These are phyloP conservation scores for Coluber constrictor DNA, from an alignment of 2,797 vertebrate genomes.

Conservation along the genomic window DNA sequence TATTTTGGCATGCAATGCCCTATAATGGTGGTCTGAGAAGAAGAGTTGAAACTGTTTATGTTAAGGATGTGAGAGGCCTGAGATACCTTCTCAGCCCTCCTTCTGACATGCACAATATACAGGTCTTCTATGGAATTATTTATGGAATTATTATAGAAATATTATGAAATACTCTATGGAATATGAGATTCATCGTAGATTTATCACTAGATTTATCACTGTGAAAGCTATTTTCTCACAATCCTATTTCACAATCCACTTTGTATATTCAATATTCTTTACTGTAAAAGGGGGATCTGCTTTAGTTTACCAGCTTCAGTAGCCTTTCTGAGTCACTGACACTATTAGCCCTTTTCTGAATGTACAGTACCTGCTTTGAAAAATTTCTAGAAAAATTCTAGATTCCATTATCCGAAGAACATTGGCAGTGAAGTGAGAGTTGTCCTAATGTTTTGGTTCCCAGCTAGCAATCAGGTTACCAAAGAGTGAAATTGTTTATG, in stretches of 20 bases:
- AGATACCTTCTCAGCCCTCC: neutral
- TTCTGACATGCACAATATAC: neutral
- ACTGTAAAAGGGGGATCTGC: neutral
- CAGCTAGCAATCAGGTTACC: neutral
- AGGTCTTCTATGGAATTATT: neutral
- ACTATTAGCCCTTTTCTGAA: slow-evolving; percentile 12
- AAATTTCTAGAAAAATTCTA: slow-evolving; percentile 31
- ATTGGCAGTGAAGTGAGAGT: slow-evolving; percentile 31
- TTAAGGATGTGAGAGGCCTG: neutral
- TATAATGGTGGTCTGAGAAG: neutral
- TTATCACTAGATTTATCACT: rapidly evolving
- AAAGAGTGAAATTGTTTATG: slow-evolving; percentile 6
- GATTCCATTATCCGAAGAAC: slow-evolving; percentile 25
- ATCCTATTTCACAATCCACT: neutral
- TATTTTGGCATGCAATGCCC: neutral
- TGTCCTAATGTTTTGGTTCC: neutral
- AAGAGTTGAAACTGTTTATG: neutral
- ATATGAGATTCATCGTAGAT: neutral
- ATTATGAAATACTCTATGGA: neutral
- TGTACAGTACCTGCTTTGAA: slow-evolving; percentile 24
- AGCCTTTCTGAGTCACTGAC: neutral
- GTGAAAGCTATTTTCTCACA: neutral
- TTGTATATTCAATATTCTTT: neutral
- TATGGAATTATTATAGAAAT: neutral
- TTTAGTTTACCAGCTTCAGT: slow-evolving; percentile 10